Evolutionary conservation across 1,140 invertebrate genomes (phyloP), one percentile per base, ranked within the genome.

Genomic region (Globodera ellingtonae): DNA sequence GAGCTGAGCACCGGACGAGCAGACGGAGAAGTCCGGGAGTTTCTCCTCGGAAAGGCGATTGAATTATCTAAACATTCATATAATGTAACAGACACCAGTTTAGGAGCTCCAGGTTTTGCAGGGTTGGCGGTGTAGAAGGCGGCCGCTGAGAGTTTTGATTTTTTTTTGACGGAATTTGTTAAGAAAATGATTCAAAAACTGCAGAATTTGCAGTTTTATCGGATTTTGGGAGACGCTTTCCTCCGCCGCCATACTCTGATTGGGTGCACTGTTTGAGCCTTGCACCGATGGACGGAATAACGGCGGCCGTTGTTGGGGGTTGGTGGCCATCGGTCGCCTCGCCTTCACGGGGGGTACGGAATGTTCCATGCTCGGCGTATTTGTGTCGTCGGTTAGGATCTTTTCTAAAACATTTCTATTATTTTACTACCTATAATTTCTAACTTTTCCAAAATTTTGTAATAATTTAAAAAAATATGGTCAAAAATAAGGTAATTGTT

Each of bases 1-100:
- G 75, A 77, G 13, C 62, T 69, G n/a, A 77, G 48, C 65, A 77
- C 75, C n/a, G 65, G 62, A 5, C 75, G 75, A 9, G 67, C 24
- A 44, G n/a, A 18, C 24, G 56, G 44, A 62, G 13, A 6, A 18
- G 18, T 62, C 18, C 56, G 56, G 15, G 56, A 62, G 18, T 62
- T 13, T 6, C 56, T 62, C 15, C 56, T 13, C 18, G 56, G 56
- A 18, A 62, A 15, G 6, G 56, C 56, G 5, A 62, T 6, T 62
- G 50, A 52, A 52, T 52, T 52, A 9, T 0, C 50, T 52, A 52
- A 52, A 52, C 7, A 52, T 35, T 35, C 1, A 35, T 35, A 35
- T 35, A 35, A 35, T 35, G 35, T 35, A 35, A 35, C 35, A 35
- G 35, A 35, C 35, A 35, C 35, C 35, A 35, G 35, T 35, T 35